These are phyloP conservation scores for Pseudochirops corinnae DNA, from an alignment of 2,797 vertebrate genomes.

Conservation along the genomic window DNA sequence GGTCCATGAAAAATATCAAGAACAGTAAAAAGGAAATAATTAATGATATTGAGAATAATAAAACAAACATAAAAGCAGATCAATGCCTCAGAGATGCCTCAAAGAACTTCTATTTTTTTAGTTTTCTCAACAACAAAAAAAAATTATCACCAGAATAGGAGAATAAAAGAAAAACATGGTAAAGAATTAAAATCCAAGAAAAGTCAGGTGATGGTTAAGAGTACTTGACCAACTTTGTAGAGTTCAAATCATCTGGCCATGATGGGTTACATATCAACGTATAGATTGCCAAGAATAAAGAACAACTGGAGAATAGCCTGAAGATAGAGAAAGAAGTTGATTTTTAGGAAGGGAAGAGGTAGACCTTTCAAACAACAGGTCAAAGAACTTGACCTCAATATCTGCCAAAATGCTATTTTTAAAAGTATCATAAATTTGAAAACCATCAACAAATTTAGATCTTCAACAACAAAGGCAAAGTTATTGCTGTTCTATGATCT, in stretches of 20 bases:
- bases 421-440: neutral
- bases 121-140: neutral
- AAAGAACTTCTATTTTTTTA: neutral
- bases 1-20: neutral
- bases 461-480: neutral
- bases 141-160: neutral
- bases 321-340: neutral
- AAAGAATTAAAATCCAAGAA: neutral
- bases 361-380: neutral
- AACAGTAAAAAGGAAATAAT: neutral
- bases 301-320: neutral
- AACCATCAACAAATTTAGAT: neutral
- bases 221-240: neutral
- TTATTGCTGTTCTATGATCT: neutral
- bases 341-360: neutral
- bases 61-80: neutral
- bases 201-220: neutral
- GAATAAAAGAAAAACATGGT: neutral
- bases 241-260: neutral
- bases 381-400: neutral
- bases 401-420: neutral
- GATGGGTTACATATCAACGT: neutral
- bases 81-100: neutral
- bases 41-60: neutral
- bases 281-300: neutral